phyloP scores from a whole-genome alignment of 2,888 invertebrate species.

The Tolmerus cingulatus region DNA sequence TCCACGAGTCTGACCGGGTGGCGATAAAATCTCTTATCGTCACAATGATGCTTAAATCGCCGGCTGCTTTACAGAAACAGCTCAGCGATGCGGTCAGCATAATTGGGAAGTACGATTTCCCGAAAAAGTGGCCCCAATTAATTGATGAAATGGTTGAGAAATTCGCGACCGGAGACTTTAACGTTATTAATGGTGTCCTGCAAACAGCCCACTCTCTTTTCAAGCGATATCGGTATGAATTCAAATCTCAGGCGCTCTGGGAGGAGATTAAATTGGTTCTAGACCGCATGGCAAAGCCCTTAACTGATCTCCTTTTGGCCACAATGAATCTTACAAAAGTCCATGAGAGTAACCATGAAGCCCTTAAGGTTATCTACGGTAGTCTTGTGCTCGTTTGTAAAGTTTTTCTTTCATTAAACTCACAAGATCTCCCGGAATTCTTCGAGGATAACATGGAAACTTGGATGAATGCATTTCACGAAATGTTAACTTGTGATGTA shows the following conservation, averaged over 20 bases:
- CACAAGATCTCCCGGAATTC: conserved; percentile 97
- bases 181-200: conserved; percentile 92
- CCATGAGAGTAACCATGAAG: conserved; percentile 81
- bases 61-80: conserved; percentile 90
- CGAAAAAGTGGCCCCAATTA: conserved; percentile 93
- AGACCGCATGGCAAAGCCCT: conserved; percentile 90
- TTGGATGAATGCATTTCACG: conserved; percentile 94
- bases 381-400: conserved; percentile 89
- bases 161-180: conserved; percentile 90
- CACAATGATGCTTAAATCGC: conserved; percentile 90
- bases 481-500: conserved; percentile 80
- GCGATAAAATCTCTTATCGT: conserved; percentile 88
- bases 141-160: conserved; percentile 93
- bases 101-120: conserved; percentile 97
- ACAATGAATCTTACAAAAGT: conserved; percentile 82
- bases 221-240: conserved; percentile 94
- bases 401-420: conserved; percentile 96
- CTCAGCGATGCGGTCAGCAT: conserved; percentile 94
- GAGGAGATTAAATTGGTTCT: conserved; percentile 96
- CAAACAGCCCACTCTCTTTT: conserved; percentile 96
- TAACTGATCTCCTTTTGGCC: conserved; percentile 91
- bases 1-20: conserved; percentile 79
- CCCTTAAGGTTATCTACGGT: conserved; percentile 85
- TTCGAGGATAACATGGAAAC: conserved; percentile 96
- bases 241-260: conserved; percentile 95